Base-by-base conservation (phyloP, 2,797 vertebrate genomes). In the Poecilia picta region DNA sequence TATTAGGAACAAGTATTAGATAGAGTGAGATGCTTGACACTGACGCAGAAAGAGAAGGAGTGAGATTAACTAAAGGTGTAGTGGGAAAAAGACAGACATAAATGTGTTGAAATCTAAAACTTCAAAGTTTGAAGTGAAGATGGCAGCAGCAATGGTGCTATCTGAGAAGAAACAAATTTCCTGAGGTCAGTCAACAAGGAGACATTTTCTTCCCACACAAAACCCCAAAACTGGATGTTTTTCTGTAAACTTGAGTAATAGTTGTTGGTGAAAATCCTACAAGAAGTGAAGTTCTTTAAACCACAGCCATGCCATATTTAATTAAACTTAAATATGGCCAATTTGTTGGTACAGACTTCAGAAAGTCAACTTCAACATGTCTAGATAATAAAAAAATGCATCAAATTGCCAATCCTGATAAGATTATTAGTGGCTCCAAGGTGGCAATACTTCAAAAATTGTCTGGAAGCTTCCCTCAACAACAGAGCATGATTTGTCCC, bases 1-100 rank as follows among this genome's bases (percentile, higher is more conserved):
- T 84, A 83, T 25, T 80, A 73, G 68, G 73, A 81, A 77, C 81
- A 73, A 57, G 41, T 75, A 81, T 57, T 68, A 88, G 80, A 86
- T 41, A n/a, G 39, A 41, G 36, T 53, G 79, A 75, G 80, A 81
- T 16, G 55, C 55, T 16, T 53, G 76, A 88, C 76, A 87, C 31
- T 18, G 25, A 15, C 0, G 8, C 73, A 68, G 76, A 81, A 49
- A 71, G 73, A 51, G 47, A 70, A 39, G 49, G 72, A 72, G 16
- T 33, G 43, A 83, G 78, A 76, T 73, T 36, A 80, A 68, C 55
- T 51, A 55, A 72, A 73, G 49, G 33, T 16, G 72, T 36, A 39
- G 12, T 11, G 10, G 62, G 33, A 33, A 25, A 28, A 39, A 1
- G 4, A 23, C 16, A 18, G 43, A 39, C 64, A 12, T 5, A 49